Base-by-base conservation (phyloP, 2,888 invertebrate species). In the Fragum whitleyi region DNA sequence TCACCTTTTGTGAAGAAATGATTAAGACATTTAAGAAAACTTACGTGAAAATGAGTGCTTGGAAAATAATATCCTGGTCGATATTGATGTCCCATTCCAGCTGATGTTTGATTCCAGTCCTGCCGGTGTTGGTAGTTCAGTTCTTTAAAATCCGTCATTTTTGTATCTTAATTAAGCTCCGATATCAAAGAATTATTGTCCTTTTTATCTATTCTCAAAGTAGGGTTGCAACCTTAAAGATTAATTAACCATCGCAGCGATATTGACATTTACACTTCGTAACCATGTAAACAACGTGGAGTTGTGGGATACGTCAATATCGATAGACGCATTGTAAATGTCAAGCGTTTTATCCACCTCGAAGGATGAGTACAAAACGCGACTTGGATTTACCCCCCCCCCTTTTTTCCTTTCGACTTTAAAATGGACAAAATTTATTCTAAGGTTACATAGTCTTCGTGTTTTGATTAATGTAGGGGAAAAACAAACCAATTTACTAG, bases 11-110 rank as follows among this genome's bases (percentile, higher is more conserved):
- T n/a, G n/a, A n/a, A n/a, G n/a, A n/a, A n/a, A n/a, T n/a, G n/a
- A n/a, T n/a, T n/a, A n/a, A 3, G 32, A 36, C 32, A 36, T 36
- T 6, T 3, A 36, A 36, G 9, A 36, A 36, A 36, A 6, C 86
- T 70, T 88, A 94, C 94, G 90, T 92, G 90, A 79, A 93, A 94
- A 72, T 92, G 92, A 26, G 94, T 90, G 82, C 91, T 92, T 9
- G 94, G 94, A 79, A 94, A 94, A 79, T 93, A 93, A 86, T 93
- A 94, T 19, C 94, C 94, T 23, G 94, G 92, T 71, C 94, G 86
- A 79, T 92, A 93, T 74, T 94, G 93, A 81, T 94, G 94, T 16
- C 93, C 94, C 36, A 94, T 93, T 47, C 93, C 94, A 23, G 93
- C 89, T 75, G 93, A 93, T 14, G 94, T 94, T 76, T 91, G 91